Percentiles rank a stretch among this genome's conserved stretches.
These are phyloP conservation scores for Sakesphorus luctuosus DNA, from an alignment of 2,113 vertebrate species.

Conservation along the genomic window DNA sequence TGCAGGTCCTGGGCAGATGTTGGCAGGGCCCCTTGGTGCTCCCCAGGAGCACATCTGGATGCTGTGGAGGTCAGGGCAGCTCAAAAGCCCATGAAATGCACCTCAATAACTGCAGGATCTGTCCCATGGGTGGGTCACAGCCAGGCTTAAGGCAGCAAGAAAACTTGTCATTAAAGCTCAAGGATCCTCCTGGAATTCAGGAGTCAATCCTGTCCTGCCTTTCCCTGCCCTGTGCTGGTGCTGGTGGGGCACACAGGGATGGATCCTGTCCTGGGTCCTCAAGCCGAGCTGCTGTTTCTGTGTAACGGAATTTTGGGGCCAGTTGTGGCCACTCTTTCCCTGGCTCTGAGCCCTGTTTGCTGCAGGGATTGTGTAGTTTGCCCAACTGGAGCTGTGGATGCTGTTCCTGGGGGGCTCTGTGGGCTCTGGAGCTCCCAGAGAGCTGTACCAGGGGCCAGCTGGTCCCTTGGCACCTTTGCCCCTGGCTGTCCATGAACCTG, in stretches of 20 bases:
- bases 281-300: not conserved
- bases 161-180: rapidly evolving
- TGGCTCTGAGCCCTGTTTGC: not conserved
- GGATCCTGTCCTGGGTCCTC: not conserved
- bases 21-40: not conserved
- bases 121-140: rapidly evolving
- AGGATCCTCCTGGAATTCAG: not conserved
- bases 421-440: not conserved
- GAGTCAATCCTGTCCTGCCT: not conserved
- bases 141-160: not conserved
- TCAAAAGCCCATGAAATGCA: not conserved
- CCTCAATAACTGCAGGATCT: not conserved
- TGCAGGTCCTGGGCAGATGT: not conserved
- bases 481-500: not conserved
- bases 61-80: not conserved
- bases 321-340: not conserved
- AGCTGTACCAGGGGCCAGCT: not conserved
- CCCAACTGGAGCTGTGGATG: rapidly evolving
- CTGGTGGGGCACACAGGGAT: rapidly evolving
- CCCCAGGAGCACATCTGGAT: not conserved
- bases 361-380: rapidly evolving
- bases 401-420: not conserved
- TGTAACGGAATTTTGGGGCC: no score
- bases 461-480: not conserved
- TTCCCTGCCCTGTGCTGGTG: not conserved